These are phyloP conservation scores for Zaprionus tsacasi DNA, from an alignment of 1,140 invertebrate genomes.

Conservation along the genomic window DNA sequence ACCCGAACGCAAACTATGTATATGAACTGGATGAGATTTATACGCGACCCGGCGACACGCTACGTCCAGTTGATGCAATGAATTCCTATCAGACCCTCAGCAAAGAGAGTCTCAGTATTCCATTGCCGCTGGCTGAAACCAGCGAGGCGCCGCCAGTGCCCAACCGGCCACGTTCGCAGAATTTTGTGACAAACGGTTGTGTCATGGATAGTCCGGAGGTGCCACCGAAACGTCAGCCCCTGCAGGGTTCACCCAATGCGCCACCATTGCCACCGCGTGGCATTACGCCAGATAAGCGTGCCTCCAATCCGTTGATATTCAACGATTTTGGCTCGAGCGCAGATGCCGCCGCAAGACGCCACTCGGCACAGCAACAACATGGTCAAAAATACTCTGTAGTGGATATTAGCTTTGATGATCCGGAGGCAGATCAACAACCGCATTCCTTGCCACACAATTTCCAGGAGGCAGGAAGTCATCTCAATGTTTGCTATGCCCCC, in stretches of 20 bases:
- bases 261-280: conserved; percentile 85
- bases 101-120: conserved; percentile 74
- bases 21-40: conserved; percentile 88
- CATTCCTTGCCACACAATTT: conserved; percentile 71
- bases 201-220: conserved; percentile 76
- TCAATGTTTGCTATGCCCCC: conserved; percentile 67
- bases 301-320: conserved; percentile 78
- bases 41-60: conserved; percentile 86
- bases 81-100: conserved; percentile 79
- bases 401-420: conserved; percentile 82
- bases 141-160: conserved; percentile 72
- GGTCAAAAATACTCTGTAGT: conserved; percentile 81
- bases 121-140: conserved; percentile 30
- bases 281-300: conserved; percentile 81
- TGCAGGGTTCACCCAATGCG: conserved; percentile 65
- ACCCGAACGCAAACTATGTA: conserved; percentile 67
- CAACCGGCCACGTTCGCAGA: conserved; percentile 76
- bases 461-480: conserved; percentile 57
- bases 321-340: conserved; percentile 64
- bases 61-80: conserved; percentile 67
- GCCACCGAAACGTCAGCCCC: conserved; percentile 69
- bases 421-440: conserved; percentile 78
- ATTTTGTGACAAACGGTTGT: conserved; percentile 61
- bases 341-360: conserved; percentile 58
- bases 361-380: conserved; percentile 66